Conservation (phyloP, 2,797 vertebrate species). For the Sciurus vulgaris region DNA sequence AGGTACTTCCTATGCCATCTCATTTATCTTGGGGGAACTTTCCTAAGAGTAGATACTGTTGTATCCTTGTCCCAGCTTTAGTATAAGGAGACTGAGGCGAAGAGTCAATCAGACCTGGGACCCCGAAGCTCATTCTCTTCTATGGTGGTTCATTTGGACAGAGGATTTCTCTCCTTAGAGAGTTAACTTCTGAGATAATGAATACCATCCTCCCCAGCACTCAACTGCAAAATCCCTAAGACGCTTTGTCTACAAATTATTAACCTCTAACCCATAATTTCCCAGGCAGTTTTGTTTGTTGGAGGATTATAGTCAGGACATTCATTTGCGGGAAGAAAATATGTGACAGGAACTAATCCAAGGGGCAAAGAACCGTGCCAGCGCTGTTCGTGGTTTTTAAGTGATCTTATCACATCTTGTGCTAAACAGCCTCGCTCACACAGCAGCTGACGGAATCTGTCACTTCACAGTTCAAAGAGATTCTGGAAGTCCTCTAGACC, state of each 20-base stretch:
- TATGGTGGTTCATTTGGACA: not conserved
- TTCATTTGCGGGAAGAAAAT: constrained; percentile 22
- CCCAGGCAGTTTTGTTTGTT: not conserved
- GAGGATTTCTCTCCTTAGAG: not conserved
- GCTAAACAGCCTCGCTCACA: not conserved
- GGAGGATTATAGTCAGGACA: not conserved
- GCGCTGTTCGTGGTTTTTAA: not conserved
- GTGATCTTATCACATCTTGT: not conserved
- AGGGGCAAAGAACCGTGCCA: not conserved
- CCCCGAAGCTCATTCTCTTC: not conserved
- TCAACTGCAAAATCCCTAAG: constrained; percentile 12
- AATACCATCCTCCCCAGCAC: not conserved
- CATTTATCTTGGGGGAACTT: not conserved
- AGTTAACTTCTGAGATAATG: not conserved
- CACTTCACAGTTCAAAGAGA: not conserved
- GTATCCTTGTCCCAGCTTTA: not conserved
- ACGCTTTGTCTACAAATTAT: constrained; percentile 39
- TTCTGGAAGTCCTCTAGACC: not conserved
- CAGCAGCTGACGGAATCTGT: not conserved
- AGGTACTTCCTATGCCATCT: not conserved
- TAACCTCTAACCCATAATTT: constrained; percentile 38
- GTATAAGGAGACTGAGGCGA: not conserved
- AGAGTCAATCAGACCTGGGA: not conserved
- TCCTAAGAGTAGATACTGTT: not conserved
- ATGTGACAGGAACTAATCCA: not conserved